Evolutionary conservation across 2,888 invertebrate species (phyloP).

Genomic region (Spilosoma lubricipeda): DNA sequence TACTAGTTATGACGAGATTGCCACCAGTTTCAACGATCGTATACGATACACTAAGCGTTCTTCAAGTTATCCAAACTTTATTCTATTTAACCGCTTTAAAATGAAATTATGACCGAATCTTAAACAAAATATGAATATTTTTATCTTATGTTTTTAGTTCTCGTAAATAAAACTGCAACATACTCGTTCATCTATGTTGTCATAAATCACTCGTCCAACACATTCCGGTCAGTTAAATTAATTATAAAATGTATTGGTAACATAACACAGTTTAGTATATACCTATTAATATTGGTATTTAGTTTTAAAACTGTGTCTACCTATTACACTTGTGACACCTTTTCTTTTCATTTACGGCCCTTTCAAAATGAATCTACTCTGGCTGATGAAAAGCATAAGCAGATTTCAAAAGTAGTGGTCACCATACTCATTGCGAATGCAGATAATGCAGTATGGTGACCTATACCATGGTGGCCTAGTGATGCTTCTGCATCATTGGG

Average conservation of each 20-base stretch:
- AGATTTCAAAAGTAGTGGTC: too few relatives aligned
- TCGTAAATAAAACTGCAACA: conserved; percentile 5
- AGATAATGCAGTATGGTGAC: too few relatives aligned
- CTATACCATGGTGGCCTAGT: too few relatives aligned
- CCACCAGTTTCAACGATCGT: conserved; percentile 70
- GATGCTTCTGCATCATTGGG: too few relatives aligned
- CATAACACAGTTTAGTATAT: background rate
- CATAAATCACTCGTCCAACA: conserved; percentile 30
- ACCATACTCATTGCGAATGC: too few relatives aligned
- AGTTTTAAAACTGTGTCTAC: background rate
- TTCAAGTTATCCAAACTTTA: conserved; percentile 42
- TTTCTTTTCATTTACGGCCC: too few relatives aligned
- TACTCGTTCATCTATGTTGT: background rate
- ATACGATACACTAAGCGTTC: conserved; percentile 6
- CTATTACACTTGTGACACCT: background rate
- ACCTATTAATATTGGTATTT: too few relatives aligned
- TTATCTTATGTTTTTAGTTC: background rate
- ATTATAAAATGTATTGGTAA: too few relatives aligned
- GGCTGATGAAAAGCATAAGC: too few relatives aligned
- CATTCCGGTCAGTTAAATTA: background rate
- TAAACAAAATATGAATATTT: background rate
- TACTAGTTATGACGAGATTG: conserved; percentile 81
- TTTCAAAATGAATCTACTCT: too few relatives aligned
- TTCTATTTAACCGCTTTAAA: conserved; percentile 52
- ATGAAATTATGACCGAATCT: conserved; percentile 42